Conservation (phyloP, 1,140 invertebrate genomes). For the Camponotus floridanus region DNA sequence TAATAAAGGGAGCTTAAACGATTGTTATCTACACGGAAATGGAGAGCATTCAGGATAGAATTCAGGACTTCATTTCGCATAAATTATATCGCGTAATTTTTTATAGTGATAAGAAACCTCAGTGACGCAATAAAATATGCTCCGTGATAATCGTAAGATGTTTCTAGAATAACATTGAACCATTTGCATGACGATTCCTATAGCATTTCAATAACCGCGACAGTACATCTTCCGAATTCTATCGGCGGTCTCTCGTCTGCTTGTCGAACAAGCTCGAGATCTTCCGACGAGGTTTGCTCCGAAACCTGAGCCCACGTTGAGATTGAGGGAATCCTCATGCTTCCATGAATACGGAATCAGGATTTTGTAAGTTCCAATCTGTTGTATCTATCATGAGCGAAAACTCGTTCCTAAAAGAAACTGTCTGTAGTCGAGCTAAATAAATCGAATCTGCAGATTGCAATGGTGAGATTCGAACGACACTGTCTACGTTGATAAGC, state of each 20-base stretch:
- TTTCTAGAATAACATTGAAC: conserved; percentile 36
- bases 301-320: conserved; percentile 59
- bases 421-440: conserved; percentile 10
- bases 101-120: conserved; percentile 26
- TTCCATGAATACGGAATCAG: conserved; percentile 79
- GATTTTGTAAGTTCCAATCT: conserved; percentile 67
- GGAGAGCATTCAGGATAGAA: conserved; percentile 8
- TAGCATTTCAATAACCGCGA: conserved; percentile 64
- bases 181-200: conserved; percentile 62
- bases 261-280: conserved; percentile 32
- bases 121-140: neutral
- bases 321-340: conserved; percentile 68
- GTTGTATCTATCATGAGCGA: conserved; percentile 30
- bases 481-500: neutral
- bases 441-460: conserved; percentile 41
- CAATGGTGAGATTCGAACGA: neutral
- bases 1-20: conserved; percentile 47
- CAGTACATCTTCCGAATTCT: conserved; percentile 55
- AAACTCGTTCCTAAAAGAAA: conserved; percentile 44
- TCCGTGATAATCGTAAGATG: neutral
- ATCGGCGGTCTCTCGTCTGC: conserved; percentile 54
- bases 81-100: conserved; percentile 8
- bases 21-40: conserved; percentile 23
- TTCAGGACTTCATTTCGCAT: neutral
- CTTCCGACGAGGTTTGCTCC: conserved; percentile 20